Conservation (phyloP, 1,140 invertebrate genomes). For the Temnothorax longispinosus region DNA sequence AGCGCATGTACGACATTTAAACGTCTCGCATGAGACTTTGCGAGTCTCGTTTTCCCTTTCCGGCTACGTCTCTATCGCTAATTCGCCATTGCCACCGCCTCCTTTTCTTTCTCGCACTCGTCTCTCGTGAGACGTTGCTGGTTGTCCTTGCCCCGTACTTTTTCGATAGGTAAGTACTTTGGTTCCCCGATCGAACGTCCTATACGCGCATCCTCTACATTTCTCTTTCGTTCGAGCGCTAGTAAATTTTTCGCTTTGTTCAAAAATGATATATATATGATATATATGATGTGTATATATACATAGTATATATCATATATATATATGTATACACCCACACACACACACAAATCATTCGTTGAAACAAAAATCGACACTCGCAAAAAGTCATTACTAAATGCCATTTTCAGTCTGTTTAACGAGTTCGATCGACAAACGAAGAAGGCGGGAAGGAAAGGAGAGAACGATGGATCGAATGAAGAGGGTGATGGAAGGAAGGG, state of each 20-base stretch:
- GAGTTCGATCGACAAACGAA: slow-evolving; percentile 60
- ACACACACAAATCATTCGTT: too few relatives aligned
- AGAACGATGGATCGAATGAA: background rate
- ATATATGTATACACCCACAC: background rate
- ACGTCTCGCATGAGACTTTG: slow-evolving; percentile 44
- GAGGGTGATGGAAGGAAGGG: slow-evolving; percentile 15
- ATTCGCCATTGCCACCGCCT: slow-evolving; percentile 58
- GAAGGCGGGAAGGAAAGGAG: slow-evolving; percentile 29
- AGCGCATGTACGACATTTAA: slow-evolving; percentile 49
- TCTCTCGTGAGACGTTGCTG: slow-evolving; percentile 63
- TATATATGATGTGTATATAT: too few relatives aligned
- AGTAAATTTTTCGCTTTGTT: background rate
- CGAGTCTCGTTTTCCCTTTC: slow-evolving; percentile 68
- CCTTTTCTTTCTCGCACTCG: slow-evolving; percentile 45
- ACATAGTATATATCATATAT: background rate
- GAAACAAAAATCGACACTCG: slow-evolving; percentile 4
- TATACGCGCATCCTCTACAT: slow-evolving; percentile 21
- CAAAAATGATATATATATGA: background rate
- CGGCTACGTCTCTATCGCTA: slow-evolving; percentile 73
- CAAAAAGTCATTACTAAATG: slow-evolving; percentile 28
- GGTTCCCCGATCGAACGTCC: slow-evolving; percentile 54
- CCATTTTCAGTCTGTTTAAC: slow-evolving; percentile 44
- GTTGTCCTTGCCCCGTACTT: slow-evolving; percentile 68
- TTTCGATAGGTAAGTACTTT: slow-evolving; percentile 45
- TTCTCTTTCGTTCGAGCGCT: background rate